Conservation (phyloP, 2,888 invertebrate genomes). For the Eupithecia abbreviata region DNA sequence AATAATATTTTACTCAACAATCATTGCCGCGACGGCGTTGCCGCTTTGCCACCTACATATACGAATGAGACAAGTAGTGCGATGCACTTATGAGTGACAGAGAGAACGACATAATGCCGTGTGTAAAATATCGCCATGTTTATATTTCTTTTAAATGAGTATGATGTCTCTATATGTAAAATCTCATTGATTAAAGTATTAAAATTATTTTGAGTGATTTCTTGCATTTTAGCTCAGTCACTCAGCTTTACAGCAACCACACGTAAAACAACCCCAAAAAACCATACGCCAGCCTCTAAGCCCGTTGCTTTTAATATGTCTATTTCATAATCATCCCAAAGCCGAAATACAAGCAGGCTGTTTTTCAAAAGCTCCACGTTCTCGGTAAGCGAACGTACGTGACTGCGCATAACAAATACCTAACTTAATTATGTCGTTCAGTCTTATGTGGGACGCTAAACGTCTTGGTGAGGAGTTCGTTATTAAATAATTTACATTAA, state of each 20-base stretch:
- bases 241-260: not conserved
- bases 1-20: too few species aligned
- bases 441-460: conserved; percentile 72
- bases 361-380: conserved; percentile 38
- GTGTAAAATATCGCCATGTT: too few species aligned
- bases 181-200: not conserved
- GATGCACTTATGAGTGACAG: too few species aligned
- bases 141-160: too few species aligned
- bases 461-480: conserved; percentile 60
- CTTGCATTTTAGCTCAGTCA: not conserved
- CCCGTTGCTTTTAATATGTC: conserved; percentile 7
- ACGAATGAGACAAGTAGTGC: too few species aligned
- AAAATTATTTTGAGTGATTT: not conserved
- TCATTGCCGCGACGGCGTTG: too few species aligned
- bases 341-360: conserved; percentile 8
- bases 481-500: conserved; percentile 38
- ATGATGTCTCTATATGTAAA: too few species aligned
- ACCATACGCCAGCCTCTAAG: not conserved
- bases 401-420: conserved; percentile 71
- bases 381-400: conserved; percentile 53
- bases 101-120: too few species aligned
- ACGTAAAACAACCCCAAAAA: not conserved
- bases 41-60: too few species aligned
- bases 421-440: conserved; percentile 70
- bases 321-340: conserved; percentile 6